These are phyloP conservation scores for Catharus minimus DNA, from an alignment of 2,113 vertebrate genomes.

Conservation along the genomic window DNA sequence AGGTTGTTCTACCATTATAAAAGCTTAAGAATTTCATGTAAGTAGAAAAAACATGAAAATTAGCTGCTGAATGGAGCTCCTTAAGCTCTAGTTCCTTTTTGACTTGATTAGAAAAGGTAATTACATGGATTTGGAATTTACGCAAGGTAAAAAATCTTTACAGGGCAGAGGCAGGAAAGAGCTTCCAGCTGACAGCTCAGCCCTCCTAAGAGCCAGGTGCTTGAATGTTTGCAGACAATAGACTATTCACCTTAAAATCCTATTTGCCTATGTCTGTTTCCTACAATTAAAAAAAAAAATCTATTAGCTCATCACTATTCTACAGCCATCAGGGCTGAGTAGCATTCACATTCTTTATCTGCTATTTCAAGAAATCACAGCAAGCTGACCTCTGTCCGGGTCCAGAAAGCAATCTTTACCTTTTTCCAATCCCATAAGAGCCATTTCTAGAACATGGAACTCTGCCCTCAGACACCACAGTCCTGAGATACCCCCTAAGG, in stretches of 20 bases:
- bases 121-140: not conserved
- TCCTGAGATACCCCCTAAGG: not conserved
- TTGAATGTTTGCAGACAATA: not conserved
- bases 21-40: not conserved
- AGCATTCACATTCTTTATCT: not conserved
- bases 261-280: not conserved
- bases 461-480: not conserved
- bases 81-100: constrained; percentile 9
- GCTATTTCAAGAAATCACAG: not conserved
- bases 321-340: not conserved
- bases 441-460: not conserved
- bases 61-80: not conserved
- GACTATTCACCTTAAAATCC: not conserved
- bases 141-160: not conserved
- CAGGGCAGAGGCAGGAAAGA: not conserved
- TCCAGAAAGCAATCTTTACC: not conserved
- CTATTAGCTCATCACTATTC: not conserved
- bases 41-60: not conserved
- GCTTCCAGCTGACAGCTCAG: constrained; percentile 15
- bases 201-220: not conserved
- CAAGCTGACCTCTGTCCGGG: not conserved
- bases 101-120: constrained; percentile 25
- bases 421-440: not conserved
- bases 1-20: not conserved
- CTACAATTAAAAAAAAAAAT: not conserved